Base-by-base conservation (phyloP, 1,140 invertebrate species). In the Rhyacophila brunnea region DNA sequence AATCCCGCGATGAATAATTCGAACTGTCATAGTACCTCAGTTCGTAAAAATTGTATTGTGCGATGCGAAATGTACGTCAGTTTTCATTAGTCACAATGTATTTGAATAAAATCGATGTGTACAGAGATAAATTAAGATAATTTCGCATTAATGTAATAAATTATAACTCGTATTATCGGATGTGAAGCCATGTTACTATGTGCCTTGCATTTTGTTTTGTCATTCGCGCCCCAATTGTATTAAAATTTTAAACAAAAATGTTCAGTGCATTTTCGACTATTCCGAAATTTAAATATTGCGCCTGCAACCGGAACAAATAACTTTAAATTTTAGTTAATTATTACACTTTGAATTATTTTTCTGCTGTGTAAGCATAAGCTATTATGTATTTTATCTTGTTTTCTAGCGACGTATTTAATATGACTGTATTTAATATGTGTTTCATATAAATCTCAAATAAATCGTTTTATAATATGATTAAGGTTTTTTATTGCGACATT, bases 51-150 rank as follows among this genome's bases (percentile, higher is more conserved):
- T 23, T 45, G 14, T 32, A 49, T 55, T 46, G 32, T 49, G 23
- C 13, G 23, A 48, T 66, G 72, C 71, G 72, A 73, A 67, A 65
- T 69, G 74, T 70, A 68, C 70, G 69, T 67, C 68, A 71, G 70
- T 68, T 72, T 71, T 71, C 67, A 70, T 65, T 72, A 71, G 72
- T 66, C 65, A 28, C 23, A 28, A 78, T 78, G 75, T 78, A 77
- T 73, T 71, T 77, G 72, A 73, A 73, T 71, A 75, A 73, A 68
- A 74, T 70, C 62, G 74, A 76, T 67, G 73, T 75, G 61, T 75
- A 76, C 71, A 74, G 74, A 76, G 73, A 75, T 36, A 35, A 28
- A n/a, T 55, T 23, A 45, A 45, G 43, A 6, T 45, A 17, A 45
- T 13, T 15, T 40, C 43, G 18, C 14, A 17, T 11, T 17, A 17